phyloP scores from a whole-genome alignment of 2,888 invertebrate genomes.

The Acleris holmiana region DNA sequence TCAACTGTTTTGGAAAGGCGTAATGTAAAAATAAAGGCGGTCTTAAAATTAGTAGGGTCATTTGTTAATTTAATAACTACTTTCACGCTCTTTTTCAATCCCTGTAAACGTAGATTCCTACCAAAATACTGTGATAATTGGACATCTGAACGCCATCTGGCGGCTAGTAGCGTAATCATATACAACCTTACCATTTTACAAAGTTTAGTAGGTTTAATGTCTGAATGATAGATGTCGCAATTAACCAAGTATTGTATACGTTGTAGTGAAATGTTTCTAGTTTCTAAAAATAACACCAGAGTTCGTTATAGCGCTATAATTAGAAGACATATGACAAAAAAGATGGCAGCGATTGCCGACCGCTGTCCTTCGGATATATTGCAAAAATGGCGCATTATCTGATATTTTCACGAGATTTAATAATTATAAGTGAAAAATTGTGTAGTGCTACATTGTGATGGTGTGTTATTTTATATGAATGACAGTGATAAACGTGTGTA shows the following conservation, averaged over 20 bases:
- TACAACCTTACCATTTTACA: not conserved
- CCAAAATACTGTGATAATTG: too few relatives aligned
- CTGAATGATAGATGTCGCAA: slow-evolving; percentile 61
- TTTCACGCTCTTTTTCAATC: too few relatives aligned
- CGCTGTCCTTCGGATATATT: slow-evolving; percentile 80
- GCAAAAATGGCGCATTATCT: slow-evolving; percentile 83
- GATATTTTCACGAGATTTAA: slow-evolving; percentile 79
- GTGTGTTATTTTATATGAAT: slow-evolving; percentile 76
- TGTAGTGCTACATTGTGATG: slow-evolving; percentile 81
- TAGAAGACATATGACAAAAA: slow-evolving; percentile 85
- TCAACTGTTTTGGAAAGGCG: too few relatives aligned
- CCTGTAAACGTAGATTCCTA: too few relatives aligned
- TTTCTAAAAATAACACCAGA: slow-evolving; percentile 84
- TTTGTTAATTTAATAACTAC: too few relatives aligned
- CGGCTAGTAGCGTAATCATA: not conserved
- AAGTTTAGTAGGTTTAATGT: slow-evolving; percentile 2
- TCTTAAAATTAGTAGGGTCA: too few relatives aligned
- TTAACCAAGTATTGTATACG: slow-evolving; percentile 31
- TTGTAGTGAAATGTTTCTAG: slow-evolving; percentile 54
- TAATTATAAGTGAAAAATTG: slow-evolving; percentile 79
- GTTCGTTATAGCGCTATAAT: slow-evolving; percentile 83
- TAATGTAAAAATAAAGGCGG: too few relatives aligned
- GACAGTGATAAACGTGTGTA: slow-evolving; percentile 78
- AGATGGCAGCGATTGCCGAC: slow-evolving; percentile 83
- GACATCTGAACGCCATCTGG: slow-evolving; percentile 37